Conservation (phyloP, 2,113 vertebrate genomes). For the Pelodiscus sinensis region DNA sequence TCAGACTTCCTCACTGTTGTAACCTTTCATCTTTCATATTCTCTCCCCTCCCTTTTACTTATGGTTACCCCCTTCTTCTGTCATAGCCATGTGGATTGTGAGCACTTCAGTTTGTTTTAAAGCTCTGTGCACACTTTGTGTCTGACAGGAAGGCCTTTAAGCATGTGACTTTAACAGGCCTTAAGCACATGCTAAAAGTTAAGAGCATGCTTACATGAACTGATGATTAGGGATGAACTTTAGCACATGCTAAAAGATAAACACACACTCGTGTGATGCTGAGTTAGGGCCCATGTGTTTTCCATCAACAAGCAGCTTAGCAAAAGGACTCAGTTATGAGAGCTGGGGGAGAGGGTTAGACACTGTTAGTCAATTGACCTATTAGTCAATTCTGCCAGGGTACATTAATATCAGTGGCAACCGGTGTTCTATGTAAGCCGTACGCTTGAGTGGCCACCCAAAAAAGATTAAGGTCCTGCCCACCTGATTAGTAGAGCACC, state of each 20-base stretch:
- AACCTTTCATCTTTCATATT: neutral
- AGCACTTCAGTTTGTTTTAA: neutral
- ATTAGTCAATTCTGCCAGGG: neutral
- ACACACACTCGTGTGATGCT: neutral
- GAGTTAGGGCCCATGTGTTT: conserved; percentile 30
- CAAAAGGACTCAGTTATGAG: conserved; percentile 28
- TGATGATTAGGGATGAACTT: neutral
- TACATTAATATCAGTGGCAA: conserved; percentile 16
- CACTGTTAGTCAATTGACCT: too few species aligned
- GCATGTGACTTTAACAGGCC: neutral
- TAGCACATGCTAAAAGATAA: neutral
- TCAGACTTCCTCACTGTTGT: neutral
- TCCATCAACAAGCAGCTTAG: neutral
- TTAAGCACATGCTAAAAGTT: conserved; percentile 9
- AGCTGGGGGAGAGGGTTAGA: conserved; percentile 24
- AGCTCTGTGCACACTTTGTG: neutral
- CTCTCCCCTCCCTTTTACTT: neutral
- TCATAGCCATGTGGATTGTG: accelerated
- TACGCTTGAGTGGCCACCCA: too few species aligned
- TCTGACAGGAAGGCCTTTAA: neutral
- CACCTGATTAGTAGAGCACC: too few species aligned
- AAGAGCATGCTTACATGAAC: neutral
- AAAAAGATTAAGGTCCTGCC: too few species aligned
- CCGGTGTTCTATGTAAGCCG: neutral
- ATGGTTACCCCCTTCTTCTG: neutral